phyloP scores from a whole-genome alignment of 2,888 invertebrate species.

The Lasioglossum leucozonium region DNA sequence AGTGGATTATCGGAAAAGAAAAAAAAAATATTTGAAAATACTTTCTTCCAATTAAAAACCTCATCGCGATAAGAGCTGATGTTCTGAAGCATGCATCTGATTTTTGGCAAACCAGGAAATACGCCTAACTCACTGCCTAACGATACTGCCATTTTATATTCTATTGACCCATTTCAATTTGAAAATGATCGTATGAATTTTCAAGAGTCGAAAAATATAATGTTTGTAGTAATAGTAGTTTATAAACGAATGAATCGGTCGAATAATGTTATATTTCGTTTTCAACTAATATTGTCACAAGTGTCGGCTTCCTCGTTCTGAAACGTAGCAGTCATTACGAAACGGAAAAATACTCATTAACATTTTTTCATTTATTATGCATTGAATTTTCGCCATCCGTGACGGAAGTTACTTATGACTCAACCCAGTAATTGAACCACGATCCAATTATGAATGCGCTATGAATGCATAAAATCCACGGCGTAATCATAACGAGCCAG shows the following conservation, averaged over 20 bases:
- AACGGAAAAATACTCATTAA: not conserved
- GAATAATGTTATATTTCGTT: not conserved
- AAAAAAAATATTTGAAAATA: not conserved
- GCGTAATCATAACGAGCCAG: not conserved
- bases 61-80: not conserved
- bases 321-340: not conserved
- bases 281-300: not conserved
- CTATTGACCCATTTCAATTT: not conserved
- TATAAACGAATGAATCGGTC: not conserved
- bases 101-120: not conserved
- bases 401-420: slow-evolving; percentile 11
- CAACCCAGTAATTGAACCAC: slow-evolving; percentile 3
- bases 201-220: not conserved
- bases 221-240: not conserved
- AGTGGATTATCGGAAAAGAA: not conserved
- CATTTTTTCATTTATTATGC: slow-evolving; percentile 8
- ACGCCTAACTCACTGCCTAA: not conserved
- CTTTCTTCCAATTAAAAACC: not conserved
- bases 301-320: not conserved
- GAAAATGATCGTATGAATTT: not conserved
- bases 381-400: slow-evolving; percentile 2
- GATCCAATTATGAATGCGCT: not conserved
- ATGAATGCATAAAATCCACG: slow-evolving; percentile 4
- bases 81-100: not conserved
- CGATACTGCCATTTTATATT: not conserved